phyloP scores from a whole-genome alignment of 2,797 vertebrate genomes.

The Acrossocheilus fasciatus region DNA sequence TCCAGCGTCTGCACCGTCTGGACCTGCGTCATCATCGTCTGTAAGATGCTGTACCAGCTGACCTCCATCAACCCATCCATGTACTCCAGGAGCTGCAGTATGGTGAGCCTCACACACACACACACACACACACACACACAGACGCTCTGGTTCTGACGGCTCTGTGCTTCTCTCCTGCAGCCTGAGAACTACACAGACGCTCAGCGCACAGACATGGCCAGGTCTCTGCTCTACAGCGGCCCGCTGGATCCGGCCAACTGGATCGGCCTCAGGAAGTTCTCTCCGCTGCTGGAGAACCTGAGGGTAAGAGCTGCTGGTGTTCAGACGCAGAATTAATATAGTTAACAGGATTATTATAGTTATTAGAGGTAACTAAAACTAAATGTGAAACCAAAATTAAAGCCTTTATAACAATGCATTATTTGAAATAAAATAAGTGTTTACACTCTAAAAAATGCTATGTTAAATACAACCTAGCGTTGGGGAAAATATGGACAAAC shows the following conservation, averaged over 20 bases:
- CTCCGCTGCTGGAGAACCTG: conserved; percentile 86
- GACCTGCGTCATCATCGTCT: conserved; percentile 93
- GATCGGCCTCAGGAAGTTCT: conserved; percentile 89
- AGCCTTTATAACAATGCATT: not conserved
- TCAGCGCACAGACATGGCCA: conserved; percentile 62
- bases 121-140: not conserved
- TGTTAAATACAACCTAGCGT: too few relatives aligned
- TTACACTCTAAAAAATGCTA: too few relatives aligned
- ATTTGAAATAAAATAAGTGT: not conserved
- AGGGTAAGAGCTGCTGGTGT: conserved; percentile 78
- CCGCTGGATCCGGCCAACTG: conserved; percentile 90
- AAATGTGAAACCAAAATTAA: not conserved
- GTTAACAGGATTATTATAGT: not conserved
- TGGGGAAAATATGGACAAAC: too few relatives aligned
- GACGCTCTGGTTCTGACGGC: not conserved
- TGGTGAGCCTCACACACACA: conserved; percentile 77
- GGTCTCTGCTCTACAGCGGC: conserved; percentile 70
- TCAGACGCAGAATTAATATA: not conserved
- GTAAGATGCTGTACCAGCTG: conserved; percentile 97
- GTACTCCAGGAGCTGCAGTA: conserved; percentile 87
- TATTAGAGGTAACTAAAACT: not conserved
- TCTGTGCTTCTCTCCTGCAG: conserved; percentile 58
- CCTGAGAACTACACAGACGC: conserved; percentile 68
- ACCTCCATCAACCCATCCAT: conserved; percentile 84
- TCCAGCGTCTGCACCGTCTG: conserved; percentile 92